Evolutionary conservation across 2,888 invertebrate species (phyloP).

Genomic region (Drosophila gaucha): DNA sequence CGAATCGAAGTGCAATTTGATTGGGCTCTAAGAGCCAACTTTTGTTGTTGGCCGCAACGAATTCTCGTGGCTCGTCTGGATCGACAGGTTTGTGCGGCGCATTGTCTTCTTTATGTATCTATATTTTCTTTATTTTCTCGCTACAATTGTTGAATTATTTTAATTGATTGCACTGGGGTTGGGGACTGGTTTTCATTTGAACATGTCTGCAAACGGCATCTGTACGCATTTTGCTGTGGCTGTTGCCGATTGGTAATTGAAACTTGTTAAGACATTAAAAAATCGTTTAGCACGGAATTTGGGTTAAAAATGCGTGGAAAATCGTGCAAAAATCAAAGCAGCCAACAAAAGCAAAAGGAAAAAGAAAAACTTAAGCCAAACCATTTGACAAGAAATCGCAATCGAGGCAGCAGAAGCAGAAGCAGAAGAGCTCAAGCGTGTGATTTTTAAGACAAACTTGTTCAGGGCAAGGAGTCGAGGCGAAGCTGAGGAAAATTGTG

Average conservation of each 20-base stretch:
- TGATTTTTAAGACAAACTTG: slow-evolving; percentile 48
- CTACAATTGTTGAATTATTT: slow-evolving; percentile 77
- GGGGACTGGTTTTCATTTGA: slow-evolving; percentile 55
- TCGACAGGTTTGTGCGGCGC: slow-evolving; percentile 43
- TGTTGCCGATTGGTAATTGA: slow-evolving; percentile 71
- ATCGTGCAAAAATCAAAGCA: slow-evolving; percentile 65
- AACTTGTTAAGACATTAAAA: slow-evolving; percentile 80
- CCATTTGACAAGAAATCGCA: slow-evolving; percentile 26
- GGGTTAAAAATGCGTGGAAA: slow-evolving; percentile 80
- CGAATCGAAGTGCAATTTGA: slow-evolving; percentile 66
- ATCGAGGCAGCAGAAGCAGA: slow-evolving; percentile 33
- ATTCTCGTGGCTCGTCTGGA: slow-evolving; percentile 29
- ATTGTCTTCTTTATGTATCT: slow-evolving; percentile 62
- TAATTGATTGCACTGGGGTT: slow-evolving; percentile 68
- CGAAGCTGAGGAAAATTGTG: slow-evolving; percentile 65
- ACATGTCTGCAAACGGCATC: slow-evolving; percentile 59
- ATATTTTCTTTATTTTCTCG: slow-evolving; percentile 50
- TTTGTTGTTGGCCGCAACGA: slow-evolving; percentile 26
- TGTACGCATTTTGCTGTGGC: slow-evolving; percentile 55
- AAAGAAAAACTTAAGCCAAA: neutral
- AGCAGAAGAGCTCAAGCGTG: slow-evolving; percentile 64
- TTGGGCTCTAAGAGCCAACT: slow-evolving; percentile 60
- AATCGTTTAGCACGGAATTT: slow-evolving; percentile 79
- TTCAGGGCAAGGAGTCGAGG: slow-evolving; percentile 23
- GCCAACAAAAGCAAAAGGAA: slow-evolving; percentile 19